Conservation (phyloP, 2,113 vertebrate species). For the Pyrgilauda ruficollis region DNA sequence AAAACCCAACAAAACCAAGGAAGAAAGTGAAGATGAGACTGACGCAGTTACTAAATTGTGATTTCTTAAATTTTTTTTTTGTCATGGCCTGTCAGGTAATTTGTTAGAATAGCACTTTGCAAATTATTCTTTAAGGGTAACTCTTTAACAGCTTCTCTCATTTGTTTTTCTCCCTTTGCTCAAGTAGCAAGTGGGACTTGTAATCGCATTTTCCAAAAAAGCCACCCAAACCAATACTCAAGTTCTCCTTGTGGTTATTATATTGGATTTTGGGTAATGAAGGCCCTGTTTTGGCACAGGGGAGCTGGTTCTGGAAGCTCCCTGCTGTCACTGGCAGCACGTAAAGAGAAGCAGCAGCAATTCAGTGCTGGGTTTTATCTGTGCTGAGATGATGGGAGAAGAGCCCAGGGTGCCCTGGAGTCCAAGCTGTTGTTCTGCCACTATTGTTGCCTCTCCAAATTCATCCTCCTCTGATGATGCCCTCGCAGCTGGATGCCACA, state of each 20-base stretch:
- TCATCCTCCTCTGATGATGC: not conserved
- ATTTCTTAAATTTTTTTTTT: not conserved
- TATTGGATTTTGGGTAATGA: not conserved
- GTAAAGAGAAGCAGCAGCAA: not conserved
- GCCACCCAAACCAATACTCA: not conserved
- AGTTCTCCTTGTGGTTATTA: not conserved
- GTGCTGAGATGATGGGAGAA: not conserved
- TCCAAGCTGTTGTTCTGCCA: slow-evolving; percentile 25
- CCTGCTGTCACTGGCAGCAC: not conserved
- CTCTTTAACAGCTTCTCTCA: not conserved
- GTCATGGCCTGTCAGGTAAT: not conserved
- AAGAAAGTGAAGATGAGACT: not conserved
- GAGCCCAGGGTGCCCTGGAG: not conserved
- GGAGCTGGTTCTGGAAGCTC: not conserved
- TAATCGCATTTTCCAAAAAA: not conserved
- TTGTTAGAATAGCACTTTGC: not conserved
- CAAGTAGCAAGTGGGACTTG: not conserved
- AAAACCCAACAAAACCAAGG: not conserved
- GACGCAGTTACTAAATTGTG: not conserved
- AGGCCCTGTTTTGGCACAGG: not conserved
- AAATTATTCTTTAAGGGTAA: not conserved
- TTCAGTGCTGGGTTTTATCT: not conserved
- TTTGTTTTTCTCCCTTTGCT: not conserved
- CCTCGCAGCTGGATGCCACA: not conserved
- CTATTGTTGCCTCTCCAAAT: not conserved